Evolutionary conservation across 2,797 vertebrate genomes (phyloP).

Genomic region (Pseudochirops corinnae): DNA sequence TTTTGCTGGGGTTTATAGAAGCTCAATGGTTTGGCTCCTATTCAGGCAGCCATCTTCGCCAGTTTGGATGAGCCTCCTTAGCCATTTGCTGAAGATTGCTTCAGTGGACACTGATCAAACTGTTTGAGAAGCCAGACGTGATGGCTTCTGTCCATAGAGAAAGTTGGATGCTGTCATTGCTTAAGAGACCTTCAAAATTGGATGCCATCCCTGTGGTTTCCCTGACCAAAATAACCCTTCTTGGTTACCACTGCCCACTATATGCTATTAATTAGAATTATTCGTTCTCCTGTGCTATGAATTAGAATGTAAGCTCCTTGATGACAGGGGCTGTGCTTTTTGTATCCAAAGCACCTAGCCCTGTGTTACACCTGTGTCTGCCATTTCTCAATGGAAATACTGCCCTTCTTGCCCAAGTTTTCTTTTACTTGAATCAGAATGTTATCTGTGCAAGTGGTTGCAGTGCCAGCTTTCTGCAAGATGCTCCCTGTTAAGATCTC

Average conservation of each 20-base stretch:
- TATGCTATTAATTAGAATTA: neutral
- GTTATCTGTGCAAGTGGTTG: neutral
- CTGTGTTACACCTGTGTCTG: neutral
- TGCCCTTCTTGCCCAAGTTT: neutral
- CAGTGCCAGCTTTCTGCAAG: neutral
- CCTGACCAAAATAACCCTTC: neutral
- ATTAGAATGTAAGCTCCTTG: neutral
- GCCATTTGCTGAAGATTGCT: neutral
- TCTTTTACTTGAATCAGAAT: neutral
- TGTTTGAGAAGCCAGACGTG: constrained; percentile 10
- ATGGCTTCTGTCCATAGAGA: constrained; percentile 23
- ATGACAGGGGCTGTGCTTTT: neutral
- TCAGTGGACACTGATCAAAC: neutral
- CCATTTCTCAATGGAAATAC: neutral
- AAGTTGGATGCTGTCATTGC: constrained; percentile 17
- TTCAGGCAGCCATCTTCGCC: neutral
- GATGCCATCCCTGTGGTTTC: neutral
- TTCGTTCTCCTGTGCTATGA: neutral
- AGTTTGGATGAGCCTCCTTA: neutral
- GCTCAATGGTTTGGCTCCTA: neutral
- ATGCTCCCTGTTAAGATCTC: neutral
- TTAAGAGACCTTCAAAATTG: constrained; percentile 9
- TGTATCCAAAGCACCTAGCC: neutral
- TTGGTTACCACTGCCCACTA: neutral
- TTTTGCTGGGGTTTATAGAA: neutral